phyloP scores from a whole-genome alignment of 2,888 invertebrate species.

The Cistogaster globosa region DNA sequence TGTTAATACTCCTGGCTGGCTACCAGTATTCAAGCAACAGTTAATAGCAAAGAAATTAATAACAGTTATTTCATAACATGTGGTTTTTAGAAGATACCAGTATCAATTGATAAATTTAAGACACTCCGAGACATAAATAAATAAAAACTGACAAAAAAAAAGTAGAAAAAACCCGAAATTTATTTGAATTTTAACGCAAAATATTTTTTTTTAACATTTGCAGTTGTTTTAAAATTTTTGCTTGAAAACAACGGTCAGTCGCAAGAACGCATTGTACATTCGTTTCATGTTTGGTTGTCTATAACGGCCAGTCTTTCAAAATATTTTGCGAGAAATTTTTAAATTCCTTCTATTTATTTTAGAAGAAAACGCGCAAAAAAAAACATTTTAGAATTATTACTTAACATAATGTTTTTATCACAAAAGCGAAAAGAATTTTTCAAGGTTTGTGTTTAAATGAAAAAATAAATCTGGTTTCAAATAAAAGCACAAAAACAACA shows the following conservation, averaged over 20 bases:
- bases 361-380: no score
- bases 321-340: conserved; percentile 16
- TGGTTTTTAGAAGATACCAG: conserved; percentile 1
- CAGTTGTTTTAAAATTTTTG: conserved; percentile 51
- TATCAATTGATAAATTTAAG: conserved; percentile 11
- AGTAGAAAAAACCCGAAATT: conserved; percentile 34
- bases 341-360: conserved; percentile 22
- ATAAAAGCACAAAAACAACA: conserved; percentile 9
- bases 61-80: conserved; percentile 6
- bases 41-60: background rate
- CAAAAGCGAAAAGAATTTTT: conserved; percentile 44
- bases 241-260: conserved; percentile 48
- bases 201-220: conserved; percentile 25
- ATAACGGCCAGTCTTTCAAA: background rate
- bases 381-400: conserved; percentile 1
- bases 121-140: background rate
- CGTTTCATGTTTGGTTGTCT: background rate
- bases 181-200: conserved; percentile 16
- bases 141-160: conserved; percentile 1
- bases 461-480: conserved; percentile 53
- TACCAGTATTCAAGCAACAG: conserved; percentile 8
- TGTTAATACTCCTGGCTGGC: conserved; percentile 9
- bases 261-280: conserved; percentile 32
- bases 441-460: conserved; percentile 61
- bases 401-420: conserved; percentile 45